Evolutionary conservation across 2,888 invertebrate genomes (phyloP).

Genomic region (Mythimna ferrago): DNA sequence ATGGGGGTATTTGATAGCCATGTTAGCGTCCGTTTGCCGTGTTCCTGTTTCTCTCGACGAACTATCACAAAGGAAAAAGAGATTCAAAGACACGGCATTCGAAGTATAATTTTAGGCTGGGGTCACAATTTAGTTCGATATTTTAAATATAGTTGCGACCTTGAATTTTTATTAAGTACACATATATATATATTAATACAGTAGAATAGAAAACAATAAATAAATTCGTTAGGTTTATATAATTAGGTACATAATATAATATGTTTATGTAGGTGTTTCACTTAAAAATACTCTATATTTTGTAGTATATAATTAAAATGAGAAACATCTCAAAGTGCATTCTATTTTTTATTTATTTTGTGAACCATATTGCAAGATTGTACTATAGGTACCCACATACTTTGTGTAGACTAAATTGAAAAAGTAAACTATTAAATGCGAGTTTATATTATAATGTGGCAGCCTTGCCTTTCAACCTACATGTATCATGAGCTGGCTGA

Average conservation of each 20-base stretch:
- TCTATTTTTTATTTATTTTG: not conserved
- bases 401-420: slow-evolving; percentile 27
- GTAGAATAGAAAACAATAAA: slow-evolving; percentile 21
- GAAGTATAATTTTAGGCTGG: slow-evolving; percentile 16
- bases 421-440: slow-evolving; percentile 17
- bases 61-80: slow-evolving; percentile 1
- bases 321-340: slow-evolving; percentile 11
- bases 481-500: not conserved
- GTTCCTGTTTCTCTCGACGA: slow-evolving; percentile 1
- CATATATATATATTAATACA: slow-evolving; percentile 9
- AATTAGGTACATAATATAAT: slow-evolving; percentile 13
- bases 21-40: not conserved
- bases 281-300: slow-evolving; percentile 15
- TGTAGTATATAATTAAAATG: slow-evolving; percentile 18
- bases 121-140: slow-evolving; percentile 5
- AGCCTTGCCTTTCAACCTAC: not conserved
- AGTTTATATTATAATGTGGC: slow-evolving; percentile 14
- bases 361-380: not conserved
- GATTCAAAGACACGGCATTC: not conserved
- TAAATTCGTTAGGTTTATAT: slow-evolving; percentile 44
- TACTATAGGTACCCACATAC: slow-evolving; percentile 17
- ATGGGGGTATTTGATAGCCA: not conserved
- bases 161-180: not conserved
- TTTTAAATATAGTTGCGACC: not conserved
- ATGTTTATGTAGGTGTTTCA: slow-evolving; percentile 2